Percentiles rank a stretch among this genome's conserved stretches.
These are phyloP conservation scores for Antennarius maculatus DNA, from an alignment of 2,797 vertebrate species.

Conservation along the genomic window DNA sequence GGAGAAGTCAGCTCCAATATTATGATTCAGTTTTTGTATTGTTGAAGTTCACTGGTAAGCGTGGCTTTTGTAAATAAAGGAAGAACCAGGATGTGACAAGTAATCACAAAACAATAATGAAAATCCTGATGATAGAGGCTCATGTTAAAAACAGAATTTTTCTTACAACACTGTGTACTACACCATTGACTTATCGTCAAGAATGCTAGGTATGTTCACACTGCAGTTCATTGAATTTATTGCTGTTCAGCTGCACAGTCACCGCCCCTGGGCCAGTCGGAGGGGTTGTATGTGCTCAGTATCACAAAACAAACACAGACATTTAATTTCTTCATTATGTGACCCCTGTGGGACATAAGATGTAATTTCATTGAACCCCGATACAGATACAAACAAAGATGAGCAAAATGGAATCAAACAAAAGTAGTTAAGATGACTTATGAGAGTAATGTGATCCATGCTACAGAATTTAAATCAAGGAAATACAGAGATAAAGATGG, in stretches of 20 bases:
- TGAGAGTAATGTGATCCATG: neutral
- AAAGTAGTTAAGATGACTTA: neutral
- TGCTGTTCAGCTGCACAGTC: neutral
- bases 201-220: neutral
- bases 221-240: neutral
- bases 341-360: conserved; percentile 5
- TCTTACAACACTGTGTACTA: neutral
- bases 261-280: neutral
- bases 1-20: no score
- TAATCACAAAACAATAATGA: no score
- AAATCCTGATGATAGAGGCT: no score
- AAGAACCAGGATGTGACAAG: neutral
- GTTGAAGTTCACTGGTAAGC: neutral
- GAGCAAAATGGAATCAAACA: conserved; percentile 1
- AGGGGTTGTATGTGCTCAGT: neutral
- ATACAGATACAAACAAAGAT: neutral
- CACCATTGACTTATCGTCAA: conserved; percentile 1
- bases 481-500: conserved; percentile 7
- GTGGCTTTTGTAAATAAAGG: neutral
- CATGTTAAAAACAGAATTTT: neutral
- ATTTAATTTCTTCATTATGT: neutral
- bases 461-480: conserved; percentile 6
- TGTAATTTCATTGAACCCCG: neutral
- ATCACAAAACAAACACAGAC: neutral
- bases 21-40: no score